Percentiles rank a stretch among this genome's conserved stretches.
These are phyloP conservation scores for Sebastes steindachneri DNA, from an alignment of 2,797 vertebrate genomes.

Conservation along the genomic window DNA sequence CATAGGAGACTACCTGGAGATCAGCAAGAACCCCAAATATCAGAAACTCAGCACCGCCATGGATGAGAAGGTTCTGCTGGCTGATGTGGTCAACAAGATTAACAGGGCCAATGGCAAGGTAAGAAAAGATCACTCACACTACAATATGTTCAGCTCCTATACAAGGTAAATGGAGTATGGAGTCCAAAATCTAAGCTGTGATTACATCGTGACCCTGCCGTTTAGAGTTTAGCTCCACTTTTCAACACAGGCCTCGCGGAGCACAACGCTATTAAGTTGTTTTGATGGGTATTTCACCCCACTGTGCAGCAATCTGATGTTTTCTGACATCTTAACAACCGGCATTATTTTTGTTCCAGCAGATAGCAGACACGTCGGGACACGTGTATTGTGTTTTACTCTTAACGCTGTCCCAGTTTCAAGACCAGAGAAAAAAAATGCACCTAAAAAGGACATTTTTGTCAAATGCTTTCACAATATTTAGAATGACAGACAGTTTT, in stretches of 20 bases:
- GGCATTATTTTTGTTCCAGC: slow-evolving; percentile 5
- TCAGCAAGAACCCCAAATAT: slow-evolving; percentile 96
- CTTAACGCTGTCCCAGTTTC: neutral
- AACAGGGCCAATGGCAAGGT: slow-evolving; percentile 98
- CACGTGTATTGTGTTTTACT: neutral
- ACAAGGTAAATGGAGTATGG: neutral
- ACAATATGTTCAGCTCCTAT: neutral
- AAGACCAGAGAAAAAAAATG: neutral
- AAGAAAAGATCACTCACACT: slow-evolving; percentile 22
- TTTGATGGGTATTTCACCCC: slow-evolving; percentile 5
- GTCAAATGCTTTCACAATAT: neutral
- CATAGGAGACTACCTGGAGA: slow-evolving; percentile 97
- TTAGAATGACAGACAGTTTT: neutral
- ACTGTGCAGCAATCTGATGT: neutral
- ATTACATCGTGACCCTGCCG: neutral
- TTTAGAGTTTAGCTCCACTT: neutral
- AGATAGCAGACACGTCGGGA: neutral
- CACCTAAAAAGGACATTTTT: neutral
- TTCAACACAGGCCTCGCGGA: neutral
- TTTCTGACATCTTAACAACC: slow-evolving; percentile 29
- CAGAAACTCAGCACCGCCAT: slow-evolving; percentile 92
- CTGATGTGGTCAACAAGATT: slow-evolving; percentile 97
- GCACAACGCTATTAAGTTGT: slow-evolving; percentile 5
- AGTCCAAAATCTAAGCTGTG: neutral
- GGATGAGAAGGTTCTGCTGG: slow-evolving; percentile 96